Percentiles rank a stretch among this genome's conserved stretches.
These are phyloP conservation scores for Pangasius macronema DNA, from an alignment of 2,797 vertebrate species.

Conservation along the genomic window DNA sequence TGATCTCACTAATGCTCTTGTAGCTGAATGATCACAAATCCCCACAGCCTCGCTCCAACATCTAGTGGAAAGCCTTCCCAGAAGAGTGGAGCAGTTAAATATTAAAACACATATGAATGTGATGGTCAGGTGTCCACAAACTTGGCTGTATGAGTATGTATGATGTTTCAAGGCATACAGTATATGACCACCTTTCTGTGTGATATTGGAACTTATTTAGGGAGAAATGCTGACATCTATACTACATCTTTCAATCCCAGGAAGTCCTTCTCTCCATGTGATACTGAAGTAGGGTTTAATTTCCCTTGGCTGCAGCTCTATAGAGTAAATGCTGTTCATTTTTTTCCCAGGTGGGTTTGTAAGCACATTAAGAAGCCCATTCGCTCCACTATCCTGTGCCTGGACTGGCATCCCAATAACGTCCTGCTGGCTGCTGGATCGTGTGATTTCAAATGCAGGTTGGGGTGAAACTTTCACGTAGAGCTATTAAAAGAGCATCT, in stretches of 20 bases:
- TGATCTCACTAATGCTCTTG: neutral
- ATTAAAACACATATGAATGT: neutral
- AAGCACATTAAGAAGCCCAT: constrained; percentile 99
- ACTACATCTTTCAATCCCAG: neutral
- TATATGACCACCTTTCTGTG: neutral
- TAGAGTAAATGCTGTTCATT: constrained; percentile 24
- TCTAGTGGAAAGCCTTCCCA: too few relatives aligned
- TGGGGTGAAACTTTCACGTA: neutral
- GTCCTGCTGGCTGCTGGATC: constrained; percentile 94
- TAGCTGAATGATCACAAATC: neutral
- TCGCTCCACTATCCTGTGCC: constrained; percentile 95
- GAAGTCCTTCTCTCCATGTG: neutral
- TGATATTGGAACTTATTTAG: neutral
- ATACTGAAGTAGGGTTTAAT: neutral
- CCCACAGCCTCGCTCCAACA: neutral
- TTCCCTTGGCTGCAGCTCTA: neutral
- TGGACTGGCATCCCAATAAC: constrained; percentile 99
- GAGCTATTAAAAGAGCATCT: neutral
- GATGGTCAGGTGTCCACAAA: neutral
- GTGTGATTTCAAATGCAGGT: constrained; percentile 99
- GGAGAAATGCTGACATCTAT: neutral
- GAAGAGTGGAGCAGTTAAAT: neutral
- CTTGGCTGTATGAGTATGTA: neutral
- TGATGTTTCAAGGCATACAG: neutral
- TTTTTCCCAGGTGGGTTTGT: constrained; percentile 91